phyloP scores from a whole-genome alignment of 2,113 vertebrate species.

The Scortum barcoo region DNA sequence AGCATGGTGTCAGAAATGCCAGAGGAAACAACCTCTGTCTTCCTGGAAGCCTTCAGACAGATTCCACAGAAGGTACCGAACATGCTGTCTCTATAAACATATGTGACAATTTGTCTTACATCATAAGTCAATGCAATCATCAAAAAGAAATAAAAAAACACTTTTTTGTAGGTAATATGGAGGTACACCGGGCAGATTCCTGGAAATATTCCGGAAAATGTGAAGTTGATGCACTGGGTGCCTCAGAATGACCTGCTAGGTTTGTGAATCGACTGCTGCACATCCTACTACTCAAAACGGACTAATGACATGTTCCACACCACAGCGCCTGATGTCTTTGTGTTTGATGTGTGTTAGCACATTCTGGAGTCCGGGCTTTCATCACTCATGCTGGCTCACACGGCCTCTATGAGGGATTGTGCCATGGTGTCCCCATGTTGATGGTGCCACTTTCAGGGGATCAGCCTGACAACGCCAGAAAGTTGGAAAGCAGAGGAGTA shows the following conservation, averaged over 20 bases:
- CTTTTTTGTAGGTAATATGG: constrained; percentile 89
- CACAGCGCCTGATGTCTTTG: background rate
- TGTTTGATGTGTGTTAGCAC: constrained; percentile 79
- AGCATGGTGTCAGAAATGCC: constrained; percentile 90
- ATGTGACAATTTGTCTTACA: background rate
- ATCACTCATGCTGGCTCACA: constrained; percentile 95
- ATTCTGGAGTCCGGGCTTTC: constrained; percentile 91
- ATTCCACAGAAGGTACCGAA: constrained; percentile 95
- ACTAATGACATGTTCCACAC: background rate
- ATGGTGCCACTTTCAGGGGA: constrained; percentile 91
- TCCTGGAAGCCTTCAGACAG: constrained; percentile 89
- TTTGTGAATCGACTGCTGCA: constrained; percentile 34
- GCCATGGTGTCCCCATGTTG: constrained; percentile 93
- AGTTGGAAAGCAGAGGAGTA: constrained; percentile 84
- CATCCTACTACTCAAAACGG: background rate
- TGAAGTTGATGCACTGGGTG: constrained; percentile 93
- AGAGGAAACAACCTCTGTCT: constrained; percentile 83
- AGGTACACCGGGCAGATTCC: constrained; percentile 86
- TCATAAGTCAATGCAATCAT: background rate
- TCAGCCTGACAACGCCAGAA: constrained; percentile 91
- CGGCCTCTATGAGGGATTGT: constrained; percentile 92
- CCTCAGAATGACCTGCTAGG: constrained; percentile 97
- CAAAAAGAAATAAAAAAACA: no score
- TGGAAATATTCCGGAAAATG: constrained; percentile 86
- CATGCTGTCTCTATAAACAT: no score